Evolutionary conservation across 2,888 invertebrate genomes (phyloP).

Genomic region (Prosopocoilus inquinatus): DNA sequence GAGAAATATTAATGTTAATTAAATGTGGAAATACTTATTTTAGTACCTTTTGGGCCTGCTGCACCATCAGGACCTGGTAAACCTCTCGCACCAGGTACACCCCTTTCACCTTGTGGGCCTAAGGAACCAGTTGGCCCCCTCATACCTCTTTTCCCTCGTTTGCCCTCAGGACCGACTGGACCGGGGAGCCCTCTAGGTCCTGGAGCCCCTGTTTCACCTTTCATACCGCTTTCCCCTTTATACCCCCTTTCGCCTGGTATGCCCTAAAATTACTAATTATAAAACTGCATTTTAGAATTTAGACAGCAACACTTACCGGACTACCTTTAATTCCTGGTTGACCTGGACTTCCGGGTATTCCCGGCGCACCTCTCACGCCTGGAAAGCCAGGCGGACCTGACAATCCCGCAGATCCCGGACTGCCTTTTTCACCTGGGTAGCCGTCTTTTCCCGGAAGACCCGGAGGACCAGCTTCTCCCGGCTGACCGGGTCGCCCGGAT

Average conservation of each 20-base stretch:
- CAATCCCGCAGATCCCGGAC: slow-evolving; percentile 68
- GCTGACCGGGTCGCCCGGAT: slow-evolving; percentile 72
- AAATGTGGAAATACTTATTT: background rate
- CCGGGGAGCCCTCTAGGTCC: slow-evolving; percentile 79
- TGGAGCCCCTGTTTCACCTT: slow-evolving; percentile 71
- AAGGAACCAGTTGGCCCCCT: slow-evolving; percentile 71
- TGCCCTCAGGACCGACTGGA: slow-evolving; percentile 72
- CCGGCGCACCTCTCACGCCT: slow-evolving; percentile 76
- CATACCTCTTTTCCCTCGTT: slow-evolving; percentile 77
- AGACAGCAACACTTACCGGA: slow-evolving; percentile 53
- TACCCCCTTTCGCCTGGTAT: slow-evolving; percentile 74
- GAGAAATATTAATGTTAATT: background rate
- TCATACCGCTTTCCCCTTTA: slow-evolving; percentile 74
- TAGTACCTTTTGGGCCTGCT: slow-evolving; percentile 66
- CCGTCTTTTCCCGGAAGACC: slow-evolving; percentile 81
- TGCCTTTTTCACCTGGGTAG: slow-evolving; percentile 76
- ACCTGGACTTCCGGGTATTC: slow-evolving; percentile 71
- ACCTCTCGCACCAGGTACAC: slow-evolving; percentile 63
- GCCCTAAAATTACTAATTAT: slow-evolving; percentile 54
- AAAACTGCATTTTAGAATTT: background rate
- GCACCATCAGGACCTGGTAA: slow-evolving; percentile 77
- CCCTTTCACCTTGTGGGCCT: slow-evolving; percentile 75
- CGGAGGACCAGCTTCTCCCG: slow-evolving; percentile 73
- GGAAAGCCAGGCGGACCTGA: slow-evolving; percentile 80
- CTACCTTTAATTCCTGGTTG: slow-evolving; percentile 73